phyloP scores from a whole-genome alignment of 2,113 vertebrate genomes.

The Lophochroa leadbeateri region DNA sequence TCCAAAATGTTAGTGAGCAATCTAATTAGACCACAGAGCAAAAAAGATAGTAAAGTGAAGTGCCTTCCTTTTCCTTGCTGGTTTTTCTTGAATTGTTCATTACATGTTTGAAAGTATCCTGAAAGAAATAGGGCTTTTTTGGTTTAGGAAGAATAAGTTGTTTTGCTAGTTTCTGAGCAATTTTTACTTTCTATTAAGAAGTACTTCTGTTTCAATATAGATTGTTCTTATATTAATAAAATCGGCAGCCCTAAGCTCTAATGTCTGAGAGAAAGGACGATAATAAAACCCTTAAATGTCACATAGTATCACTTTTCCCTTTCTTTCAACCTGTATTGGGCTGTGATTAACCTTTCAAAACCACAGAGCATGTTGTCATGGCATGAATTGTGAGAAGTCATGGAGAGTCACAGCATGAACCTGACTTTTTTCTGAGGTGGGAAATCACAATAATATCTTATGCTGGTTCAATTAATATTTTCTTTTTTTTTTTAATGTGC shows the following conservation, averaged over 20 bases:
- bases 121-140: not conserved
- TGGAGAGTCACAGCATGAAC: not conserved
- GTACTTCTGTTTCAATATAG: not conserved
- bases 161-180: not conserved
- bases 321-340: not conserved
- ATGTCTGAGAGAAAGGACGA: not conserved
- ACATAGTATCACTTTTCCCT: not conserved
- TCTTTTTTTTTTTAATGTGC: not conserved
- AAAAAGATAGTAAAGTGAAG: not conserved
- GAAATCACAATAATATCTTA: not conserved
- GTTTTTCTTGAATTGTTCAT: not conserved
- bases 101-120: not conserved
- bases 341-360: not conserved
- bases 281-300: not conserved
- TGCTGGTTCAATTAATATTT: not conserved
- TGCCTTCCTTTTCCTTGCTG: not conserved
- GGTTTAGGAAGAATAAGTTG: not conserved
- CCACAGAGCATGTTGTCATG: not conserved
- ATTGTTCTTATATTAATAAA: not conserved
- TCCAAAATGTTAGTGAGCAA: not conserved
- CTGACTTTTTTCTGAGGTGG: not conserved
- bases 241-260: not conserved
- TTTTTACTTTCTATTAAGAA: not conserved
- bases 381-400: not conserved
- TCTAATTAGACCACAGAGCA: not conserved